Evolutionary conservation across 2,888 invertebrate genomes (phyloP).

Genomic region (Schizaphis graminum): DNA sequence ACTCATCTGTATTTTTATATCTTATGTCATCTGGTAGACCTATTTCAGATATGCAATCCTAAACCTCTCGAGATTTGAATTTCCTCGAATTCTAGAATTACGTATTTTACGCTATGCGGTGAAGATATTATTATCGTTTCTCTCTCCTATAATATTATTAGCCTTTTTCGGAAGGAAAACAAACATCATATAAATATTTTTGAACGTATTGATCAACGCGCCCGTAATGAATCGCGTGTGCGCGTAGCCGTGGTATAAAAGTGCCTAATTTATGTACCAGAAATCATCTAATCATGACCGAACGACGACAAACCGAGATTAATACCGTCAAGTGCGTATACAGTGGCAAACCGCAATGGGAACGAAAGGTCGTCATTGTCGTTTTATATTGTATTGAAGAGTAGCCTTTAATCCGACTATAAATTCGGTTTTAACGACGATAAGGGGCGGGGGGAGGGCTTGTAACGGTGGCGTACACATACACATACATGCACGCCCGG

Average conservation of each 20-base stretch:
- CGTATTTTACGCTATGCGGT: neutral
- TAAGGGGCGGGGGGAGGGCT: neutral
- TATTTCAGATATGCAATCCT: neutral
- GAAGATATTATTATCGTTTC: neutral
- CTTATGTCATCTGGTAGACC: neutral
- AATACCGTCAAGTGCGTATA: conserved; percentile 2
- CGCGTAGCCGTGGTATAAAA: too few species aligned
- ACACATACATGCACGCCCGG: neutral
- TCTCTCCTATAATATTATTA: neutral
- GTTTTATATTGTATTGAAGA: conserved; percentile 17
- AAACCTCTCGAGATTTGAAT: neutral
- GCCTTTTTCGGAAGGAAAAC: neutral
- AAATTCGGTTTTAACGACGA: conserved; percentile 49
- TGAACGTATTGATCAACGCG: too few species aligned
- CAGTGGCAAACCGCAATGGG: neutral
- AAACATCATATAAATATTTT: neutral
- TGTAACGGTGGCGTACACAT: neutral
- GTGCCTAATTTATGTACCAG: neutral
- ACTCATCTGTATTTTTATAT: neutral
- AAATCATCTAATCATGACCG: neutral
- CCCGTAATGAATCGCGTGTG: too few species aligned
- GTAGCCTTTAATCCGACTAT: conserved; percentile 40
- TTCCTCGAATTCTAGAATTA: neutral
- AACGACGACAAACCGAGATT: conserved; percentile 28
- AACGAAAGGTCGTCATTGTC: neutral